These are phyloP conservation scores for Drosophila atripex DNA, from an alignment of 2,888 invertebrate genomes.

Conservation along the genomic window DNA sequence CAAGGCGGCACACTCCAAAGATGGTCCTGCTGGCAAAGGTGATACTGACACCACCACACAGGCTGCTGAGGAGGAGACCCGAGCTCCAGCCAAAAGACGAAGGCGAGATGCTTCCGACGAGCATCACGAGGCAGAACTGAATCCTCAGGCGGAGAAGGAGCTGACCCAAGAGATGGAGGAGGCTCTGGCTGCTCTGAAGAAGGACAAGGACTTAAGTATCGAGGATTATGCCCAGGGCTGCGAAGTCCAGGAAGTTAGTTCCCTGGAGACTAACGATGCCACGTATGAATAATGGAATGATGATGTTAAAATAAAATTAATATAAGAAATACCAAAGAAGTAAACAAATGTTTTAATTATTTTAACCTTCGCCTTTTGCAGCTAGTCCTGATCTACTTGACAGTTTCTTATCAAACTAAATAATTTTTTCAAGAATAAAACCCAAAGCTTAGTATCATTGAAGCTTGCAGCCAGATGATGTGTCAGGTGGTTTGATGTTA, in stretches of 20 bases:
- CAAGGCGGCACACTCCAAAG: background rate
- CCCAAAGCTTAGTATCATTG: background rate
- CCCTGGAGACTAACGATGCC: conserved; percentile 72
- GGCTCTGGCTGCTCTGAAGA: background rate
- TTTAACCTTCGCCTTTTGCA: background rate
- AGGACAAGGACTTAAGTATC: conserved; percentile 46
- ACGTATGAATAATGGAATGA: conserved; percentile 49
- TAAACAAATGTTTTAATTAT: background rate
- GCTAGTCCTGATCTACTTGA: background rate
- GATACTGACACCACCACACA: background rate
- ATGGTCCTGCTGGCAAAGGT: background rate
- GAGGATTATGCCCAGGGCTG: conserved; percentile 79
- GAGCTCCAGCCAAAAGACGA: background rate
- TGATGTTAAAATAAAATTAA: conserved; percentile 29
- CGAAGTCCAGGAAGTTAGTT: conserved; percentile 66
- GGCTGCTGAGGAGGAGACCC: background rate
- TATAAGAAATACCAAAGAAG: conserved; percentile 4
- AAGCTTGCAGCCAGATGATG: background rate
- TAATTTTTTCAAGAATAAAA: background rate
- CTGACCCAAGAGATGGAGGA: conserved; percentile 8
- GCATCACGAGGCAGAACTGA: conserved; percentile 1
- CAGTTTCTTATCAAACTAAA: background rate
- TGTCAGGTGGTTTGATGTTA: background rate
- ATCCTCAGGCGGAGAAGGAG: conserved; percentile 25
- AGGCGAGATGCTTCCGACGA: conserved; percentile 3